Percentiles rank a stretch among this genome's conserved stretches.
These are phyloP conservation scores for Anas bahamensis DNA, from an alignment of 2,797 vertebrate genomes.

Conservation along the genomic window DNA sequence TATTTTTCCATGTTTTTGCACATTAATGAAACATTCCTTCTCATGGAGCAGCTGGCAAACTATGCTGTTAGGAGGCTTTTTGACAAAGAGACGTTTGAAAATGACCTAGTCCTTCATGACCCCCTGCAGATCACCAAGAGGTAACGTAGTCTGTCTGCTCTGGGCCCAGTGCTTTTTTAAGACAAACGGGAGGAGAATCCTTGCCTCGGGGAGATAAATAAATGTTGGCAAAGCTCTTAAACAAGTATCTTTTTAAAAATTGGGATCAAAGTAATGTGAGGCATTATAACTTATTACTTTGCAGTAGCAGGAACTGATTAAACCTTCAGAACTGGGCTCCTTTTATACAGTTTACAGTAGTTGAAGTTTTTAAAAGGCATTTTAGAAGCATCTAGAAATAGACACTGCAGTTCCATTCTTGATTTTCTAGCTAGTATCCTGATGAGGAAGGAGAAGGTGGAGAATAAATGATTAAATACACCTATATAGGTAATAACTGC, in stretches of 20 bases:
- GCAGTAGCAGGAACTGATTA: background rate
- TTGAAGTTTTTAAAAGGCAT: background rate
- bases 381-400: background rate
- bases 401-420: background rate
- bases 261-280: background rate
- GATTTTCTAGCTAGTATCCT: background rate
- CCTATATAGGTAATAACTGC: background rate
- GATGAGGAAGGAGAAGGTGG: background rate
- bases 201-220: background rate
- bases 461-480: background rate
- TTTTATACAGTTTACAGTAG: background rate
- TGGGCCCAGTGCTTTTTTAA: background rate
- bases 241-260: background rate
- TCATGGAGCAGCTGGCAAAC: slow-evolving; percentile 96
- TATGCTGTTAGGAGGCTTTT: slow-evolving; percentile 93
- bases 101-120: slow-evolving; percentile 87
- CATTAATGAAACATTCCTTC: slow-evolving; percentile 92
- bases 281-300: background rate
- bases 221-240: background rate
- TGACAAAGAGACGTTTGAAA: slow-evolving; percentile 94
- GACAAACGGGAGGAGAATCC: background rate
- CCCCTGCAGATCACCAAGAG: slow-evolving; percentile 95
- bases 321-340: background rate
- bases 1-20: slow-evolving; percentile 98
- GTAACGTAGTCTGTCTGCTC: slow-evolving; percentile 66